These are phyloP conservation scores for Cetonia aurata DNA, from an alignment of 2,888 invertebrate genomes.

Conservation along the genomic window DNA sequence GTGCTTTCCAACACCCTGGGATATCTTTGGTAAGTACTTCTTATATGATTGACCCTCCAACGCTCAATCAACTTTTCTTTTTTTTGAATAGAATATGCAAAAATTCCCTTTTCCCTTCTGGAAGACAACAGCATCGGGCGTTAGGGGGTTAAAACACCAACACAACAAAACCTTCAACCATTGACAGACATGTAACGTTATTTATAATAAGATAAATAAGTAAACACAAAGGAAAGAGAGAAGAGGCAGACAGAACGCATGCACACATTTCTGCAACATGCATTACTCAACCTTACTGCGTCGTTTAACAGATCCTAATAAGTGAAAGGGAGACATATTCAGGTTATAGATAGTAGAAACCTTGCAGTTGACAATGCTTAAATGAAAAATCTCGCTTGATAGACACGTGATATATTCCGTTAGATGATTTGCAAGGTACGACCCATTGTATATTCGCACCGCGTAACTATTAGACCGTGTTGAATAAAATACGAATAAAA, in stretches of 20 bases:
- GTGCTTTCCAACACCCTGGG: too few relatives aligned
- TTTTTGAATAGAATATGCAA: too few relatives aligned
- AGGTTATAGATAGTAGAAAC: neutral
- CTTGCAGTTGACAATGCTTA: conserved; percentile 1
- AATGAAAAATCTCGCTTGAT: neutral
- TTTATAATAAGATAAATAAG: too few relatives aligned
- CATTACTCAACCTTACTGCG: conserved; percentile 3
- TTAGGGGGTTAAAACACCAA: too few relatives aligned
- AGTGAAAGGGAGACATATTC: conserved; percentile 8
- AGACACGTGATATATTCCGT: conserved; percentile 10
- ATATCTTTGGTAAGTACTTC: too few relatives aligned
- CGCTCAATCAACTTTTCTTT: too few relatives aligned
- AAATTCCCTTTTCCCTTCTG: too few relatives aligned
- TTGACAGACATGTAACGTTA: too few relatives aligned
- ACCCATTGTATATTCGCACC: neutral
- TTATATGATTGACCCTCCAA: too few relatives aligned
- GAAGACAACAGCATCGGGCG: too few relatives aligned
- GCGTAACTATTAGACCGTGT: conserved; percentile 12
- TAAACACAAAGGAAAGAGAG: too few relatives aligned
- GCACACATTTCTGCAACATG: conserved; percentile 1
- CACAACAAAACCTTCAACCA: too few relatives aligned
- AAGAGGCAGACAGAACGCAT: neutral
- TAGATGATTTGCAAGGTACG: conserved; percentile 14
- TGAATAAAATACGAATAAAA: neutral
- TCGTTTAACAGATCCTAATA: neutral